Evolutionary conservation across 2,797 vertebrate genomes (phyloP).

Genomic region (Muscicapa striata): DNA sequence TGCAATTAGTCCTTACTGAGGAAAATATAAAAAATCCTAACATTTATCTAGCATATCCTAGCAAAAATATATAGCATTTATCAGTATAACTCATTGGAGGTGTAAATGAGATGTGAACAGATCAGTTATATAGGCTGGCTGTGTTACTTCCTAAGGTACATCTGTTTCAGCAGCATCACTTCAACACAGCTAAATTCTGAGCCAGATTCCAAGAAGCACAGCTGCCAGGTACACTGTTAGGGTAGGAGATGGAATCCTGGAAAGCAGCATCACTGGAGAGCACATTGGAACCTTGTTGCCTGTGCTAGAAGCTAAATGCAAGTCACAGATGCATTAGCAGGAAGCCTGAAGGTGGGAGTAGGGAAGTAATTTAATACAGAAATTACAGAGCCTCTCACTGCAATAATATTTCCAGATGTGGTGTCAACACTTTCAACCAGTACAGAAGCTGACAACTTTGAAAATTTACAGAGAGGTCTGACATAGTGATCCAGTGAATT

Average conservation of each 20-base stretch:
- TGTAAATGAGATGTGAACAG: neutral
- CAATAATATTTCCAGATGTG: neutral
- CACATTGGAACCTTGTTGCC: accelerated
- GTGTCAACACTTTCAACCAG: neutral
- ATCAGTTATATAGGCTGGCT: neutral
- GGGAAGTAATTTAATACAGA: neutral
- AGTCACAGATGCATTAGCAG: neutral
- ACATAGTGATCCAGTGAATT: neutral
- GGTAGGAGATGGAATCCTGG: neutral
- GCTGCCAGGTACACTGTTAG: neutral
- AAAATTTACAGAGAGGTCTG: neutral
- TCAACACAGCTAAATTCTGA: neutral
- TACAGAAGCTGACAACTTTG: neutral
- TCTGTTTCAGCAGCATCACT: neutral
- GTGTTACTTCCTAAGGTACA: neutral
- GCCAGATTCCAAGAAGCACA: neutral
- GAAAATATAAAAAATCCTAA: neutral
- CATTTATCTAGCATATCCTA: neutral
- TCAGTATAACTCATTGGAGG: neutral
- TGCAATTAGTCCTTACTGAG: neutral
- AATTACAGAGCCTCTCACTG: neutral
- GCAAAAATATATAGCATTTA: neutral
- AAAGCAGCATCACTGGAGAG: neutral
- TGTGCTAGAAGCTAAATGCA: neutral
- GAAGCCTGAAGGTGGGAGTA: neutral